Conservation (phyloP, 2,888 invertebrate genomes). For the Chirona hameri region DNA sequence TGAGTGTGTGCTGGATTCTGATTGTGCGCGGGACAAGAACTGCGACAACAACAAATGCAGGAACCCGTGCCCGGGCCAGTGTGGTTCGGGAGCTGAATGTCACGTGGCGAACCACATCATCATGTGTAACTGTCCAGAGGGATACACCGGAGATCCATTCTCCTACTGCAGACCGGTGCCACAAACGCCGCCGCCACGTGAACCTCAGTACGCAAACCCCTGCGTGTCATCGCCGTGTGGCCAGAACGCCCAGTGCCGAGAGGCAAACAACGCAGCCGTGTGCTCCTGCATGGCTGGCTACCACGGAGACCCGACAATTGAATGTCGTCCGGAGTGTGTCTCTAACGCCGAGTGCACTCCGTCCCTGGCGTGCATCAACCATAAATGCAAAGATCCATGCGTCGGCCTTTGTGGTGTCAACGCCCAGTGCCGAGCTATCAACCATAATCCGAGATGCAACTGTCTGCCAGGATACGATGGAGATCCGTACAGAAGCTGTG, state of each 20-base stretch:
- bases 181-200: not conserved
- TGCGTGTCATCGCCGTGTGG: conserved; percentile 76
- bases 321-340: conserved; percentile 59
- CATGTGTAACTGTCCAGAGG: too few relatives aligned
- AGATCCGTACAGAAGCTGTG: conserved; percentile 81
- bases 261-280: too few relatives aligned
- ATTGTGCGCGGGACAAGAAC: conserved; percentile 68
- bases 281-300: conserved; percentile 68
- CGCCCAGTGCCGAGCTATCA: conserved; percentile 68
- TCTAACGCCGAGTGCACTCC: conserved; percentile 74
- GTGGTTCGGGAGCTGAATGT: conserved; percentile 75
- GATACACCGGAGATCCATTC: too few relatives aligned
- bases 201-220: conserved; percentile 48
- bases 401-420: conserved; percentile 54
- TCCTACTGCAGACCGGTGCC: too few relatives aligned
- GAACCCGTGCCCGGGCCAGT: conserved; percentile 81
- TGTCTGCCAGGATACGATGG: conserved; percentile 89
- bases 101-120: conserved; percentile 81
- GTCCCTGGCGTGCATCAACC: conserved; percentile 72
- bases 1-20: conserved; percentile 78
- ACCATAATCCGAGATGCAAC: conserved; percentile 81
- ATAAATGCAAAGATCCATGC: conserved; percentile 77
- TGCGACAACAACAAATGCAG: conserved; percentile 53
- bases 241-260: conserved; percentile 73
- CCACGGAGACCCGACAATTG: conserved; percentile 63